A percentile compares a stretch with the other conserved stretches of the same genome.
Evolutionary conservation across 2,888 invertebrate species (phyloP).

Genomic region (Resseliella maxima): DNA sequence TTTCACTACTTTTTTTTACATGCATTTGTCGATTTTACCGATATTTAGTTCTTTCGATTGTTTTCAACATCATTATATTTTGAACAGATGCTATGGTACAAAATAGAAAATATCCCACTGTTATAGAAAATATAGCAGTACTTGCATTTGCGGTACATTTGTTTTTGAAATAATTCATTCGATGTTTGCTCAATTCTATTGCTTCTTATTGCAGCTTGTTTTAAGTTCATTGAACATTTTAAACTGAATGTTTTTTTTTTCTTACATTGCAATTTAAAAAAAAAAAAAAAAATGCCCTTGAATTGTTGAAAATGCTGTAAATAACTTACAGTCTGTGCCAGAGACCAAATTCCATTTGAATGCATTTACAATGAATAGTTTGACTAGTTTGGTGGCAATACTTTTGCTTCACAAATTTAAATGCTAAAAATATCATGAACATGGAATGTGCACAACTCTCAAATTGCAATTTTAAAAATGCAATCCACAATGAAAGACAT

Average conservation of each 20-base stretch:
- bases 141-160: neutral
- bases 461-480: neutral
- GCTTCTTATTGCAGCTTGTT: neutral
- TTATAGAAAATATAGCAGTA: neutral
- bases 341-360: too few relatives aligned
- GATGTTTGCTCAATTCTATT: neutral
- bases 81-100: neutral
- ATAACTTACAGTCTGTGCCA: too few relatives aligned
- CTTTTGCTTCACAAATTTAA: neutral
- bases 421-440: neutral
- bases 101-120: neutral
- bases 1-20: constrained; percentile 18
- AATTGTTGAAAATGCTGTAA: too few relatives aligned
- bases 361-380: neutral
- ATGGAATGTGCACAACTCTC: neutral
- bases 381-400: neutral
- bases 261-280: neutral
- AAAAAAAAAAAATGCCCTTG: neutral
- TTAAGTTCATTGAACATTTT: neutral
- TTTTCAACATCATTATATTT: constrained; percentile 27
- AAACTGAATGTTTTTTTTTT: neutral
- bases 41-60: neutral
- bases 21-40: neutral
- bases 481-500: neutral
- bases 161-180: neutral